These are phyloP conservation scores for Forficula auricularia DNA, from an alignment of 1,140 invertebrate genomes.

Conservation along the genomic window DNA sequence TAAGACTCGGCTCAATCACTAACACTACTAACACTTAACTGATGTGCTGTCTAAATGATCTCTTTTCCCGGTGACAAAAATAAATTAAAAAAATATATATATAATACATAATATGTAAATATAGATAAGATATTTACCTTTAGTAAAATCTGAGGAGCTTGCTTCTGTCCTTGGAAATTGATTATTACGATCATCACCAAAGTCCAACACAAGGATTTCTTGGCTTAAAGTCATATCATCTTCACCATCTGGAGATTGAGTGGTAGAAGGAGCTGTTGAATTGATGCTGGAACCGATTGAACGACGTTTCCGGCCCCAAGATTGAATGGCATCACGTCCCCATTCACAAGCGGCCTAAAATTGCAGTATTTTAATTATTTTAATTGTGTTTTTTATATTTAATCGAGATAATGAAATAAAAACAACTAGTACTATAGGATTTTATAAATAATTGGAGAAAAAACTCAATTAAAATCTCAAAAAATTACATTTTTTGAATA, in stretches of 20 bases:
- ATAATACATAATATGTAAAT: no score
- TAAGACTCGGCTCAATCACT: no score
- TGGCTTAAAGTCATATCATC: slow-evolving; percentile 85
- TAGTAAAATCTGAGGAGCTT: slow-evolving; percentile 53
- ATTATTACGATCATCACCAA: slow-evolving; percentile 70
- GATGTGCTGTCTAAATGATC: no score
- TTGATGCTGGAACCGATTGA: slow-evolving; percentile 28
- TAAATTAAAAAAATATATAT: no score
- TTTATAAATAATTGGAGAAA: no score
- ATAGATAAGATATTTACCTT: slow-evolving; percentile 36
- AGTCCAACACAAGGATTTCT: slow-evolving; percentile 80
- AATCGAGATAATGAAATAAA: no score
- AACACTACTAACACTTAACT: no score
- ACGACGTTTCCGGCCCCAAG: slow-evolving; percentile 75
- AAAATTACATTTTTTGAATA: no score
- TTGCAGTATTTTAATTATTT: slow-evolving; percentile 13
- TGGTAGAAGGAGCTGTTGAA: slow-evolving; percentile 30
- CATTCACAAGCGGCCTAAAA: slow-evolving; percentile 68
- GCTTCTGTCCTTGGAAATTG: slow-evolving; percentile 58
- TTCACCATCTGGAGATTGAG: slow-evolving; percentile 32
- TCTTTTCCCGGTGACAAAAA: no score
- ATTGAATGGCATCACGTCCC: slow-evolving; percentile 71
- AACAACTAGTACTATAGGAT: no score
- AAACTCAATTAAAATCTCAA: no score
- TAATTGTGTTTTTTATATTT: no score